A percentile compares a stretch with the other conserved stretches of the same genome.
Evolutionary conservation across 2,888 invertebrate species (phyloP).

Genomic region (Leptinotarsa rubiginosa): DNA sequence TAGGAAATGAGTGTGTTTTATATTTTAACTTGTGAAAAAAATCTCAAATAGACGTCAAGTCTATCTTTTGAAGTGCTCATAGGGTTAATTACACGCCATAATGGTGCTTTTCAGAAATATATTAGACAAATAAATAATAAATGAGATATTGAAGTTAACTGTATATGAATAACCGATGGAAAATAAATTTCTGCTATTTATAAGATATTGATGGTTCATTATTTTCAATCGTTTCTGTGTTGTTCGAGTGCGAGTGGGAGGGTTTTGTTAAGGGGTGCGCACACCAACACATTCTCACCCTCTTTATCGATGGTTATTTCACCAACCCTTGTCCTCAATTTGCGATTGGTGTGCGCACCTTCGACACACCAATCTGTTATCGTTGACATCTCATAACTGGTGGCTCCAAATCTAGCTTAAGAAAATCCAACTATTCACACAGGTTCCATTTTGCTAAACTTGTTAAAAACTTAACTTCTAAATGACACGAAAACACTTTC

Average conservation of each 20-base stretch:
- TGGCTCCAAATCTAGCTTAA: slow-evolving; percentile 26
- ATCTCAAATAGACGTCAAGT: not conserved
- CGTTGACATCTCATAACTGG: slow-evolving; percentile 32
- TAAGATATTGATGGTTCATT: slow-evolving; percentile 27
- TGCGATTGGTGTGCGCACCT: slow-evolving; percentile 58
- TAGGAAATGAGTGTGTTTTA: not conserved
- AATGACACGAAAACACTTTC: slow-evolving; percentile 43
- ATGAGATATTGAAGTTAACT: not conserved
- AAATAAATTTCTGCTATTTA: not conserved
- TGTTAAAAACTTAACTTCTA: slow-evolving; percentile 40
- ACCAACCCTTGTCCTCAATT: slow-evolving; percentile 18
- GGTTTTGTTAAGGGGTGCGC: slow-evolving; percentile 62
- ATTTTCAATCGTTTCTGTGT: slow-evolving; percentile 41
- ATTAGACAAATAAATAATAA: not conserved
- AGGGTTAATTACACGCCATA: not conserved
- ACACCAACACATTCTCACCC: slow-evolving; percentile 62
- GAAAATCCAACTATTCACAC: slow-evolving; percentile 33
- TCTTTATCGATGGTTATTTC: slow-evolving; percentile 34
- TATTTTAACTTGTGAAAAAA: not conserved
- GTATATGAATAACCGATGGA: not conserved
- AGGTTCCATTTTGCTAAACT: slow-evolving; percentile 32
- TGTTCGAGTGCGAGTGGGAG: slow-evolving; percentile 40
- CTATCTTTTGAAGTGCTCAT: not conserved
- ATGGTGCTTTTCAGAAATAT: slow-evolving; percentile 1
- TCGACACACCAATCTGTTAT: slow-evolving; percentile 57